A percentile compares a stretch with the other conserved stretches of the same genome.
phyloP scores from a whole-genome alignment of 1,140 invertebrate species.

The Acyrthosiphon pisum region DNA sequence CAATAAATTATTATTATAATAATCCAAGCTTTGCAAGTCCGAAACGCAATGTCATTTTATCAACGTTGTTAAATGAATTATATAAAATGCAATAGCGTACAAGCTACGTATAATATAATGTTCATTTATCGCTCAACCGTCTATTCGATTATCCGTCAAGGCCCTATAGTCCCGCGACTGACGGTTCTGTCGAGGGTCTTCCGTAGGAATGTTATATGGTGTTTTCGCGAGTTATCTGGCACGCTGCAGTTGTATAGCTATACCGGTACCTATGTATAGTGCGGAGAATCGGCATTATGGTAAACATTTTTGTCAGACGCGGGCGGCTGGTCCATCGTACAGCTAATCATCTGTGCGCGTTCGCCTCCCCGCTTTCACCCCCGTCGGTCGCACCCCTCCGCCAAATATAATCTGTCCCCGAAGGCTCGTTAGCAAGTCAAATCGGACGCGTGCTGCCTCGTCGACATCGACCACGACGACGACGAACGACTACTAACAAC shows the following conservation, averaged over 20 bases:
- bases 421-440: slow-evolving; percentile 56
- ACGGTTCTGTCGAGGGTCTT: too few relatives aligned
- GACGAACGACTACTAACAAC: slow-evolving; percentile 6
- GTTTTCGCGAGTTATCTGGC: too few relatives aligned
- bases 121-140: too few relatives aligned
- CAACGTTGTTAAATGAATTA: too few relatives aligned
- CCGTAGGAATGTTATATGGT: too few relatives aligned
- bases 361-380: neutral
- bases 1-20: neutral
- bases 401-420: slow-evolving; percentile 19
- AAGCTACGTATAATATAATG: too few relatives aligned
- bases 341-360: slow-evolving; percentile 19
- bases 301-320: neutral
- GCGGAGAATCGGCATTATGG: neutral
- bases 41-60: neutral
- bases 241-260: too few relatives aligned
- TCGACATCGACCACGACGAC: neutral
- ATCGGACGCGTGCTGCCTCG: slow-evolving; percentile 37
- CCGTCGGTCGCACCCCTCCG: neutral
- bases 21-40: neutral
- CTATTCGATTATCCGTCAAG: too few relatives aligned
- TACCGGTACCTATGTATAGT: neutral
- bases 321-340: neutral
- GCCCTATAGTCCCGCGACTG: too few relatives aligned
- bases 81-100: too few relatives aligned